phyloP scores from a whole-genome alignment of 2,888 invertebrate genomes.

The Phlogophora meticulosa region DNA sequence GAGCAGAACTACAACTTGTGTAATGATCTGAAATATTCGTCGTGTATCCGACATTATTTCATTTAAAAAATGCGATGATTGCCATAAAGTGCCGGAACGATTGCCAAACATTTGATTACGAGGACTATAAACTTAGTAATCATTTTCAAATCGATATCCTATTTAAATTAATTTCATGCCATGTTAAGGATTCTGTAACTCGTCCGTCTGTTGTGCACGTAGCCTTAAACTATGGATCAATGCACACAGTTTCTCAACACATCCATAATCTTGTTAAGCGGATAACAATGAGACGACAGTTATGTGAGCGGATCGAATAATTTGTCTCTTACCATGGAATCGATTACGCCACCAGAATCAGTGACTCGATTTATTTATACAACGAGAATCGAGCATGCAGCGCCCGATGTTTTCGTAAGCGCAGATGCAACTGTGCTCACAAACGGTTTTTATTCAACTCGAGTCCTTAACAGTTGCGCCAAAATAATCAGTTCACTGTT shows the following conservation, averaged over 20 bases:
- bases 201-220: slow-evolving; percentile 30
- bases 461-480: slow-evolving; percentile 72
- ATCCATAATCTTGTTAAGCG: slow-evolving; percentile 66
- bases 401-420: slow-evolving; percentile 74
- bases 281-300: slow-evolving; percentile 67
- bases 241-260: slow-evolving; percentile 65
- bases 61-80: slow-evolving; percentile 21
- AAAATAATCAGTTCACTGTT: slow-evolving; percentile 66
- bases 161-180: slow-evolving; percentile 62
- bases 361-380: slow-evolving; percentile 71
- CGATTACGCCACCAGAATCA: slow-evolving; percentile 65
- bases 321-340: slow-evolving; percentile 65
- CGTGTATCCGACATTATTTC: slow-evolving; percentile 19
- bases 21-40: slow-evolving; percentile 47
- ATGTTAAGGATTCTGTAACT: slow-evolving; percentile 52
- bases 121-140: slow-evolving; percentile 49
- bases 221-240: slow-evolving; percentile 46
- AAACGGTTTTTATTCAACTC: slow-evolving; percentile 75
- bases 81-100: slow-evolving; percentile 27
- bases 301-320: slow-evolving; percentile 76
- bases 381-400: slow-evolving; percentile 75
- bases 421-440: slow-evolving; percentile 73
- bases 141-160: slow-evolving; percentile 47
- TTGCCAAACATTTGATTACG: slow-evolving; percentile 51
- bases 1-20: slow-evolving; percentile 20